A percentile compares a stretch with the other conserved stretches of the same genome.
Evolutionary conservation across 1,140 invertebrate species (phyloP).

Genomic region (Ericerus pela): DNA sequence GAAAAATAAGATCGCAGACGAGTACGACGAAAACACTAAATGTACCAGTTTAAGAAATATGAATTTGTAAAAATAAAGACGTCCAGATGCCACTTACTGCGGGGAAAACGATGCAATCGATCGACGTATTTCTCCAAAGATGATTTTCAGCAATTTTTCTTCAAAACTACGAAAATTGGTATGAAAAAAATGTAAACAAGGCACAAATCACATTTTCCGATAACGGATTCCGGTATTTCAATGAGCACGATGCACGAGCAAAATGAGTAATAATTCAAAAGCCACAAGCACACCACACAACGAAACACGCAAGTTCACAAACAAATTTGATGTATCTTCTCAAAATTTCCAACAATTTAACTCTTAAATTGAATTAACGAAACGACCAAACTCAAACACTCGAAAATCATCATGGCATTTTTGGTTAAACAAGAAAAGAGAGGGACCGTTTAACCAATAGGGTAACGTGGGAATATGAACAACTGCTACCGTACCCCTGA

Average conservation of each 20-base stretch:
- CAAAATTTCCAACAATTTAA: neutral
- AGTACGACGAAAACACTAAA: no score
- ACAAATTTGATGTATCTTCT: neutral
- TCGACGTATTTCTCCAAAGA: no score
- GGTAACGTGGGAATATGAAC: constrained; percentile 8
- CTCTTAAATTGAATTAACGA: constrained; percentile 7
- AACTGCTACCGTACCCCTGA: constrained; percentile 1
- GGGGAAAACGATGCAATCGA: no score
- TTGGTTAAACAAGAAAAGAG: constrained; percentile 11
- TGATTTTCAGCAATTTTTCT: no score
- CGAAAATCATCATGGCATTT: constrained; percentile 10
- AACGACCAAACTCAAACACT: constrained; percentile 5
- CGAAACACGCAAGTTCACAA: neutral
- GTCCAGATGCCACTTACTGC: no score
- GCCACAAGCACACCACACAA: neutral
- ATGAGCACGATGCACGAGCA: no score
- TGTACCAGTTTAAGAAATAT: no score
- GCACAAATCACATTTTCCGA: neutral
- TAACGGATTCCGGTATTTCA: neutral
- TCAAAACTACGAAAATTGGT: no score
- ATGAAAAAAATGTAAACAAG: neutral
- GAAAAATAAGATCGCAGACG: no score
- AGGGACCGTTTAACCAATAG: constrained; percentile 3
- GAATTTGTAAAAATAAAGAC: no score
- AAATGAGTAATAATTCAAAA: no score